phyloP scores from a whole-genome alignment of 2,113 vertebrate species.

The Cyanoramphus novaezelandiae region DNA sequence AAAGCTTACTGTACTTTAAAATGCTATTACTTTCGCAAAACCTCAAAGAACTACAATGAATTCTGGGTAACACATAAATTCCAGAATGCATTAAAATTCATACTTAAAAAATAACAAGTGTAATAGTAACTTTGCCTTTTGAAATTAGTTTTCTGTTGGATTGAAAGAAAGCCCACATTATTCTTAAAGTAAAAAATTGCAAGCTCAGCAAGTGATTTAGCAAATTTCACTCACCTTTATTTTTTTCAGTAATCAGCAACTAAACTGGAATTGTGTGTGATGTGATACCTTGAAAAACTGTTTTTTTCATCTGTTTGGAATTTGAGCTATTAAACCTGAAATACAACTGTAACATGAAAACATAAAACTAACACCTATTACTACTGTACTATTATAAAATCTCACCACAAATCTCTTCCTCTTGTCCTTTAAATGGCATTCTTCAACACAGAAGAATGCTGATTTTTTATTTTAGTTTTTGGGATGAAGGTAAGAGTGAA shows the following conservation, averaged over 20 bases:
- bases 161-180: not conserved
- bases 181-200: not conserved
- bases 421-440: not conserved
- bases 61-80: not conserved
- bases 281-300: not conserved
- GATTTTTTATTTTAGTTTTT: not conserved
- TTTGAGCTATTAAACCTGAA: not conserved
- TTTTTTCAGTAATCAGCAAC: not conserved
- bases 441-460: not conserved
- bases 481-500: not conserved
- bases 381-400: not conserved
- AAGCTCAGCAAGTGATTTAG: not conserved
- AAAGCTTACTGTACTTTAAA: not conserved
- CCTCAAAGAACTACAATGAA: not conserved
- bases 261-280: not conserved
- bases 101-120: not conserved
- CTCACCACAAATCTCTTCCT: not conserved
- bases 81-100: not conserved
- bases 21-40: not conserved
- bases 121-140: not conserved
- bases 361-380: not conserved
- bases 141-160: not conserved
- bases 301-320: not conserved
- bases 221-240: not conserved
- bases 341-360: not conserved